These are phyloP conservation scores for Ochropacha duplaris DNA, from an alignment of 2,888 invertebrate species.

Conservation along the genomic window DNA sequence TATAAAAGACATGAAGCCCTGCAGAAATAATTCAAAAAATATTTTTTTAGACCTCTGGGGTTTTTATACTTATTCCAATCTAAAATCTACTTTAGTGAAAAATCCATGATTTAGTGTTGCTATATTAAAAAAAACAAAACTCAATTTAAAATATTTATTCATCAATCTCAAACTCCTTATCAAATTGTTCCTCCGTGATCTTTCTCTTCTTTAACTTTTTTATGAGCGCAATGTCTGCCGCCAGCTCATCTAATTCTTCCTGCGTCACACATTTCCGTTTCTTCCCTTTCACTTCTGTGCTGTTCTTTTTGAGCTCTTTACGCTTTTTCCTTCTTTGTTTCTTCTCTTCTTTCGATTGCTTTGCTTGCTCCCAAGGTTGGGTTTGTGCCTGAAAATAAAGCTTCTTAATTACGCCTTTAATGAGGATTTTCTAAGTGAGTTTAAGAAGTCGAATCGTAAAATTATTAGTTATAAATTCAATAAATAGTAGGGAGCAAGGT, in stretches of 20 bases:
- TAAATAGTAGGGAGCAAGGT: too few relatives aligned
- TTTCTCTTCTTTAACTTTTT: slow-evolving; percentile 95
- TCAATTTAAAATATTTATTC: slow-evolving; percentile 36
- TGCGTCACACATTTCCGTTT: slow-evolving; percentile 80
- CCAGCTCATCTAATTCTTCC: slow-evolving; percentile 89
- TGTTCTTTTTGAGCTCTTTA: slow-evolving; percentile 81
- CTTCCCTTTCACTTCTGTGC: slow-evolving; percentile 70
- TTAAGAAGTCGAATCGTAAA: too few relatives aligned
- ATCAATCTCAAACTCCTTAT: slow-evolving; percentile 83
- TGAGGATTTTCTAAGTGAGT: too few relatives aligned
- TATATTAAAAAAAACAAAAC: slow-evolving; percentile 7
- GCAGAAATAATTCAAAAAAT: too few relatives aligned
- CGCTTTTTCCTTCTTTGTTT: slow-evolving; percentile 84
- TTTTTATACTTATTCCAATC: too few relatives aligned
- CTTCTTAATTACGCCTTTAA: slow-evolving; percentile 12
- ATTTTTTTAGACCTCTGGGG: too few relatives aligned
- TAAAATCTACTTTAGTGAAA: too few relatives aligned
- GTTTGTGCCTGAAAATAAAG: slow-evolving; percentile 71
- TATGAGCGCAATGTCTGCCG: slow-evolving; percentile 90
- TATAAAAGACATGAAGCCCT: too few relatives aligned
- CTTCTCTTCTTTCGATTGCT: slow-evolving; percentile 86
- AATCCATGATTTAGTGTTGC: too few relatives aligned
- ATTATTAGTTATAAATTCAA: too few relatives aligned
- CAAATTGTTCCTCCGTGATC: slow-evolving; percentile 86
- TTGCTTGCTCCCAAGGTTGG: slow-evolving; percentile 90